Base-by-base conservation (phyloP, 2,113 vertebrate species). In the Egretta garzetta region DNA sequence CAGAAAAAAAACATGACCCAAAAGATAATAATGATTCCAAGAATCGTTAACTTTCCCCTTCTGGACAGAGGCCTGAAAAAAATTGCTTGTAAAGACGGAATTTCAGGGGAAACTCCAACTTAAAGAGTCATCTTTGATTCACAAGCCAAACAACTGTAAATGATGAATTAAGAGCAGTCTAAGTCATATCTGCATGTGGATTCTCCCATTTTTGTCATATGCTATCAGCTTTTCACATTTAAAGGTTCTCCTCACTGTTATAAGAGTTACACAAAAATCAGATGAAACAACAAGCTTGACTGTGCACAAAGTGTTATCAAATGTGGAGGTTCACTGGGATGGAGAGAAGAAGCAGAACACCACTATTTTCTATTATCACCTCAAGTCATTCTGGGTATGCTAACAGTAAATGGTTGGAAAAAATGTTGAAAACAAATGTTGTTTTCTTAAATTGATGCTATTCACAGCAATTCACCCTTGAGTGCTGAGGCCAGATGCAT, bases 101-200 rank as follows among this genome's bases (percentile, higher is more conserved):
- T 95, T 96, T 96, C 77, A 86, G 85, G 79, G 82, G 72, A 94
- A 96, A 91, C 94, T 96, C 93, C 81, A 95, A 39, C 50, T 82
- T 96, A 82, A 62, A 93, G 80, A 88, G 87, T 88, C 86, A 82
- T 92, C 41, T 33, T 55, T 80, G 59, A 73, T 32, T 95, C 1
- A 0, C n/a, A 83, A 86, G 67, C 77, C 91, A 89, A 94, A 84
- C 49, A 67, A 96, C 45, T 71, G 71, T 67, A 95, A 90, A 80
- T 63, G 58, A 80, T 94, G 20, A 91, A 89, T 77, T 90, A 94
- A 88, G 33, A 93, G 45, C 63, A 76, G 50, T 85, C 82, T 68
- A 75, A 91, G 37, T 88, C 41, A 93, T 66, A 86, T 72, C 62
- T 90, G n/a, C 47, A n/a, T 9, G 2, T 85, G 50, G 67, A 59